A percentile compares a stretch with the other conserved stretches of the same genome.
These are phyloP conservation scores for Stegophylla sp. DNA, from an alignment of 2,888 invertebrate species.

Conservation along the genomic window DNA sequence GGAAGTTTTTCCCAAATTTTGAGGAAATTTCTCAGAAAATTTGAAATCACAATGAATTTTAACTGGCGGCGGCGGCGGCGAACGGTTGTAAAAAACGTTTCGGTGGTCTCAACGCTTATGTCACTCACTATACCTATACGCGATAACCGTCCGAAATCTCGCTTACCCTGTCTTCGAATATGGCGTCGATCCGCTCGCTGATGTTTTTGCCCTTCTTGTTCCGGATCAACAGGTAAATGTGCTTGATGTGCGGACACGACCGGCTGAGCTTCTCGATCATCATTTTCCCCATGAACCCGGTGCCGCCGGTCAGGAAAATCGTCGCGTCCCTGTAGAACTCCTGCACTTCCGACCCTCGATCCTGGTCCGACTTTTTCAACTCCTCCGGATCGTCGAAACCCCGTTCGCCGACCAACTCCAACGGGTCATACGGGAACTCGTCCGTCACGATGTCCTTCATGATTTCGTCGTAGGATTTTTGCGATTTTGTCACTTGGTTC, in stretches of 20 bases:
- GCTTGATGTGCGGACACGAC: constrained; percentile 69
- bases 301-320: constrained; percentile 83
- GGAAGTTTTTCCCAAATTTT: no score
- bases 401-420: constrained; percentile 61
- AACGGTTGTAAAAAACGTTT: no score
- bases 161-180: constrained; percentile 64
- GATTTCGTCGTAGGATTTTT: constrained; percentile 39
- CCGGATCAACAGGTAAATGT: constrained; percentile 71
- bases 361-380: constrained; percentile 33
- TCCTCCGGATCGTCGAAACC: constrained; percentile 60
- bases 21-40: no score
- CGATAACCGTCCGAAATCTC: no score
- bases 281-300: constrained; percentile 76
- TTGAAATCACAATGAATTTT: no score
- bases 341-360: constrained; percentile 66
- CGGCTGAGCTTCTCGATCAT: constrained; percentile 74
- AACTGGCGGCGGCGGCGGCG: no score
- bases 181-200: constrained; percentile 67
- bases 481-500: constrained; percentile 35
- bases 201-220: constrained; percentile 69
- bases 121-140: no score
- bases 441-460: constrained; percentile 60
- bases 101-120: no score
- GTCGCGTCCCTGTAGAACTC: constrained; percentile 75
- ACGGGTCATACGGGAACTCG: constrained; percentile 60